Evolutionary conservation across 2,113 vertebrate species (phyloP), one percentile per base, ranked within the genome.

Genomic region (Ascaphus truei): DNA sequence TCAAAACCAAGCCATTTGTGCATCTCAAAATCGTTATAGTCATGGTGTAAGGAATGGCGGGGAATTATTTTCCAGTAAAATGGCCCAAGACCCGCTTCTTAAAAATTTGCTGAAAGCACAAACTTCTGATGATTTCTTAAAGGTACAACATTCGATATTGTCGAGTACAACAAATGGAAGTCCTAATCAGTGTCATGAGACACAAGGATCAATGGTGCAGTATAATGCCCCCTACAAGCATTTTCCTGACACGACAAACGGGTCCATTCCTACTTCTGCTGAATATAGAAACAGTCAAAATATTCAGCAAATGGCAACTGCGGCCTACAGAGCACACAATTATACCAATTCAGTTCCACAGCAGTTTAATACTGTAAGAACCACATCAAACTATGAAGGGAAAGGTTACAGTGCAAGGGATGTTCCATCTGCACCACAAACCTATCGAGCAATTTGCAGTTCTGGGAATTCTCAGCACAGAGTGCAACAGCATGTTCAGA

Each of bases 11-110:
- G 47, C 3, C 18, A 1, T 59, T 11, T 52, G 0, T 56, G 7
- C 74, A 4, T 52, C 78, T 73, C 80, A 77, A 8, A 80, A 68
- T 62, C 33, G 68, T 23, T 76, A 64, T 5, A 55, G 13, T 69
- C 81, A 75, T 0, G 8, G 66, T 75, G 72, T 73, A 76, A 84
- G 47, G 71, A 79, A 76, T 39, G 79, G 78, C 11, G 39, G 60
- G 0, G 0, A 39, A 0, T 83, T 72, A 62, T n/a, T 75, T 7
- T 6, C 3, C 50, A 56, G 6, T 26, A 11, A n/a, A 11, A 30
- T 1, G 22, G 2, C 5, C 5, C 27, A 50, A 37, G 30, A 23
- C 3, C 25, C 0, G 7, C 0, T 60, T 16, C 23, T 69, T n/a
- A 33, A 60, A 7, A 8, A 15, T 22, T 33, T 69, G 23, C 47